Conservation (phyloP, 2,797 vertebrate genomes). For the Poeciliopsis gracilis region DNA sequence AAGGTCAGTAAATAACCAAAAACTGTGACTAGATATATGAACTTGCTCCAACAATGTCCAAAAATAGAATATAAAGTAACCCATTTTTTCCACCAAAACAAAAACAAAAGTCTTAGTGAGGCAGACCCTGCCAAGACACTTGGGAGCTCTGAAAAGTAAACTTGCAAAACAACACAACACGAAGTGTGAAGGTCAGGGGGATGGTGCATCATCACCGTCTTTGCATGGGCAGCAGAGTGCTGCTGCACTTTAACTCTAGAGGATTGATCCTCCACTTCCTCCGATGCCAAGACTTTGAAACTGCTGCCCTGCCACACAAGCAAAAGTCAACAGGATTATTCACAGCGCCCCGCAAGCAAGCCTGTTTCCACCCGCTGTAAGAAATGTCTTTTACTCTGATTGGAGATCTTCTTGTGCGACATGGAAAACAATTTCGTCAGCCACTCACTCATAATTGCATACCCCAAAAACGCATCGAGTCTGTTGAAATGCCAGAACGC, state of each 20-base stretch:
- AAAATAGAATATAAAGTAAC: conserved; percentile 4
- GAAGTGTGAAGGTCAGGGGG: conserved; percentile 75
- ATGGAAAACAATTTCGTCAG: conserved; percentile 15
- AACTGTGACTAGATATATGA: conserved; percentile 11
- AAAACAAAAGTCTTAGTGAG: conserved; percentile 16
- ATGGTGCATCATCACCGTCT: conserved; percentile 64
- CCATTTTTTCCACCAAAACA: not conserved
- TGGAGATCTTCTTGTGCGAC: conserved; percentile 8
- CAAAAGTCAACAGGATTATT: conserved; percentile 62
- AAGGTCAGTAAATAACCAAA: not conserved
- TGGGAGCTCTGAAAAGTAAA: conserved; percentile 61
- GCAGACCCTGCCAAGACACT: conserved; percentile 16
- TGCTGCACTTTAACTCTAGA: conserved; percentile 69
- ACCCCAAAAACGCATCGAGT: conserved; percentile 9
- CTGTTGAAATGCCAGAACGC: conserved; percentile 2
- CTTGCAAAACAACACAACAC: conserved; percentile 69
- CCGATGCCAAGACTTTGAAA: conserved; percentile 70
- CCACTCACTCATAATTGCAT: conserved; percentile 18
- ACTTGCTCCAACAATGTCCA: conserved; percentile 4
- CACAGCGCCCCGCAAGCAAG: conserved; percentile 30
- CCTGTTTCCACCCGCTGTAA: conserved; percentile 38
- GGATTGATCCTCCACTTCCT: conserved; percentile 71
- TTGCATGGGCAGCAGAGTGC: conserved; percentile 74
- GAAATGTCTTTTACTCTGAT: conserved; percentile 21
- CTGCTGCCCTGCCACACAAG: conserved; percentile 44